phyloP scores from a whole-genome alignment of 1,140 invertebrate species.

The Drosophila littoralis region DNA sequence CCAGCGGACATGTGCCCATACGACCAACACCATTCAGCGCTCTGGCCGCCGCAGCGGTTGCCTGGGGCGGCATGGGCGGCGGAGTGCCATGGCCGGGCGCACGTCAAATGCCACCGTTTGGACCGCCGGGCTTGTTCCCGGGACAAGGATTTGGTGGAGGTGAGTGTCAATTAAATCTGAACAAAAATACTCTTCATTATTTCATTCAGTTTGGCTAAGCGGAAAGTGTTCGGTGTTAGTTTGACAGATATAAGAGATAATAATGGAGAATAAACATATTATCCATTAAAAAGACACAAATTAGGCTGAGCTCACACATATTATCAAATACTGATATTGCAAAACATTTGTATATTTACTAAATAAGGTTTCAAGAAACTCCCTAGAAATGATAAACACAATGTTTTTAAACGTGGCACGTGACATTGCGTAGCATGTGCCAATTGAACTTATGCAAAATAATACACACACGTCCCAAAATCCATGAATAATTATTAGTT shows the following conservation, averaged over 20 bases:
- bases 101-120: constrained; percentile 85
- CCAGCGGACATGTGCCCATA: constrained; percentile 86
- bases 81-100: constrained; percentile 87
- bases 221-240: neutral
- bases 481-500: too few species aligned
- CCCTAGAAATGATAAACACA: neutral
- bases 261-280: too few species aligned
- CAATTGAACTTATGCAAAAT: too few species aligned
- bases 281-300: too few species aligned
- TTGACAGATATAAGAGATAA: too few species aligned
- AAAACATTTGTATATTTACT: too few species aligned
- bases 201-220: neutral
- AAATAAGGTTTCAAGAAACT: too few species aligned
- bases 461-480: too few species aligned
- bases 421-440: neutral
- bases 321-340: too few species aligned
- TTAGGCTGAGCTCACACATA: too few species aligned
- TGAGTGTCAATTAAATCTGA: constrained; percentile 56
- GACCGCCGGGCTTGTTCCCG: constrained; percentile 81
- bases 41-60: constrained; percentile 87
- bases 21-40: constrained; percentile 89
- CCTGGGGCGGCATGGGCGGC: constrained; percentile 87
- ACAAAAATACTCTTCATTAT: neutral
- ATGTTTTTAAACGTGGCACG: neutral
- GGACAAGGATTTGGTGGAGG: constrained; percentile 82